Evolutionary conservation across 1,140 invertebrate species (phyloP).

Genomic region (Neodiprion lecontei): DNA sequence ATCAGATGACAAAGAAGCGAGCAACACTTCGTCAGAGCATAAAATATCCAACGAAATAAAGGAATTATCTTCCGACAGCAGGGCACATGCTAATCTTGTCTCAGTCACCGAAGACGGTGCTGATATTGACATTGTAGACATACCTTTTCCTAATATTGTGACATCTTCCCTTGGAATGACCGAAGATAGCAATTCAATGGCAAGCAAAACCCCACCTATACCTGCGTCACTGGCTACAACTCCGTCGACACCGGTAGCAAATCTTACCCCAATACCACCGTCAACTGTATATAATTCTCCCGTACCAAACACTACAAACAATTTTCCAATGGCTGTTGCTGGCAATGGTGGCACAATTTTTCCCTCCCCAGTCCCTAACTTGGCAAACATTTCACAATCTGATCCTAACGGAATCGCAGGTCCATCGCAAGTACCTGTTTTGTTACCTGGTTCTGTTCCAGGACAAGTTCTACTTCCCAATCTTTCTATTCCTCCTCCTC

Average conservation of each 20-base stretch:
- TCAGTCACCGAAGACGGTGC: conserved; percentile 56
- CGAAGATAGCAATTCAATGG: conserved; percentile 31
- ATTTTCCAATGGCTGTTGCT: conserved; percentile 28
- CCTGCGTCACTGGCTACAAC: conserved; percentile 30
- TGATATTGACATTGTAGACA: conserved; percentile 65
- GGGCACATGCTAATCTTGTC: conserved; percentile 35
- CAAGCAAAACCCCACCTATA: conserved; percentile 50
- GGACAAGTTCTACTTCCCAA: conserved; percentile 25
- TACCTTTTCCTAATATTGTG: conserved; percentile 64
- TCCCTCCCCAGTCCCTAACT: conserved; percentile 15
- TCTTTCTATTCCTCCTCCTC: conserved; percentile 41
- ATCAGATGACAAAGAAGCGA: conserved; percentile 50
- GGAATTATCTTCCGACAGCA: conserved; percentile 59
- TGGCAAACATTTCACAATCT: conserved; percentile 16
- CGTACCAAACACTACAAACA: conserved; percentile 32
- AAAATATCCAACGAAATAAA: conserved; percentile 57
- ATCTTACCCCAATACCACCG: conserved; percentile 29
- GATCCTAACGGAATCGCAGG: conserved; percentile 6
- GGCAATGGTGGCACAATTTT: conserved; percentile 28
- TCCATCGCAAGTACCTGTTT: conserved; percentile 39
- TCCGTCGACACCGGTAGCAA: conserved; percentile 14
- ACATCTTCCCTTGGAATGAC: conserved; percentile 14
- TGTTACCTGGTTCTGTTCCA: conserved; percentile 36
- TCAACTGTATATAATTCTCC: conserved; percentile 49
- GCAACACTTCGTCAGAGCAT: conserved; percentile 29